Conservation (phyloP, 2,797 vertebrate species). For the Remorina albescens region DNA sequence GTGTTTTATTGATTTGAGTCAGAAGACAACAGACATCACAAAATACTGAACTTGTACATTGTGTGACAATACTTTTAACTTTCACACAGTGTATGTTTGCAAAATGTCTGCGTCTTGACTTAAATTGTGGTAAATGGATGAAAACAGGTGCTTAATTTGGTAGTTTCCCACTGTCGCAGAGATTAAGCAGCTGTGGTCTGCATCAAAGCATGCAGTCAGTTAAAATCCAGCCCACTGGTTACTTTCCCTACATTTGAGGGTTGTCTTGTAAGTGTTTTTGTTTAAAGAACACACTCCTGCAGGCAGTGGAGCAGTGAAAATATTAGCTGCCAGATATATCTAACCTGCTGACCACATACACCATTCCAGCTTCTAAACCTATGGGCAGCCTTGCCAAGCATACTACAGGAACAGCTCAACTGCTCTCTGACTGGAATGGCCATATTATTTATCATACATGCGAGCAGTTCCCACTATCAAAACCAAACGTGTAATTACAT, state of each 20-base stretch:
- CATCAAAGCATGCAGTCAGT: conserved; percentile 4
- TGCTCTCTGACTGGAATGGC: conserved; percentile 50
- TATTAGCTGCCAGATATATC: conserved; percentile 64
- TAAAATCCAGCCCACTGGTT: conserved; percentile 9
- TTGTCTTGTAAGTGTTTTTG: conserved; percentile 55
- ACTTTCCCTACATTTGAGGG: conserved; percentile 34
- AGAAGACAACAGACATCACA: not conserved
- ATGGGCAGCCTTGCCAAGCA: conserved; percentile 53
- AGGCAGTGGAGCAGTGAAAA: conserved; percentile 44
- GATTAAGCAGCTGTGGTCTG: conserved; percentile 1
- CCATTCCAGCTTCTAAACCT: conserved; percentile 65
- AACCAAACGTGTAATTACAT: conserved; percentile 42
- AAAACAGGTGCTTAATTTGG: not conserved
- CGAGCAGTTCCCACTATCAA: conserved; percentile 62
- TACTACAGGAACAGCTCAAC: conserved; percentile 64
- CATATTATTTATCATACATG: conserved; percentile 59
- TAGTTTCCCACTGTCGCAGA: conserved; percentile 1
- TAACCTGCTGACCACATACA: conserved; percentile 72
- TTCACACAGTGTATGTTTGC: not conserved
- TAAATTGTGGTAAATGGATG: not conserved
- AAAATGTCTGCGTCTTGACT: not conserved
- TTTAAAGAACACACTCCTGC: conserved; percentile 59
- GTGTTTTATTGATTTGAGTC: too few species aligned
- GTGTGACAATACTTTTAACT: not conserved
- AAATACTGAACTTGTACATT: not conserved